Evolutionary conservation across 2,888 invertebrate species (phyloP), one percentile per base, ranked within the genome.

Genomic region (Liodrosophila aerea): DNA sequence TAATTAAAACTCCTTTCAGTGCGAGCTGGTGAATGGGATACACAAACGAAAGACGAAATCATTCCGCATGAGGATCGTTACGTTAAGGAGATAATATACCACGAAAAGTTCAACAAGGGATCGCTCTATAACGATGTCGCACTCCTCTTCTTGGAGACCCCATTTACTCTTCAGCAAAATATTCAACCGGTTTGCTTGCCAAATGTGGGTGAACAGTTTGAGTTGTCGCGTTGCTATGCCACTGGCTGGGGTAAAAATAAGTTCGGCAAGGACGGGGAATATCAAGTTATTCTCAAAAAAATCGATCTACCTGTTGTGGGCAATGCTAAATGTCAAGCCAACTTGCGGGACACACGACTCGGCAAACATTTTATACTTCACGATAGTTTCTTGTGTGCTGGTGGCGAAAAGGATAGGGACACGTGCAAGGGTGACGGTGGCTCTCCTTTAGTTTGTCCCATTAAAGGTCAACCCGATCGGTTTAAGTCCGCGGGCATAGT

Each of bases 21-120:
- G 1, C 91, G 96, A 0, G 93, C 94, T 0, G 96, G 96, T 0
- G 96, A 96, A 89, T 96, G 96, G 95, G 95, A 96, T 88, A 94
- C 95, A 0, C 94, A 94, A 87, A 93, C 93, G 0, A 93, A 92
- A 31, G 92, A 91, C 41, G 96, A 96, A 85, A 91, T 93, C 0
- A 92, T 91, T 59, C 92, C 93, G 0, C 94, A 94, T 86, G 94
- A 95, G 81, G 95, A 96, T 84, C 91, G 94, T 2, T 90, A 91
- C 4, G 94, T 95, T 0, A 85, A 87, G 0, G 90, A 90, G 5
- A 89, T 93, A 0, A 87, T 92, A 0, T 86, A 92, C 0, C 95
- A 96, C 77, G 92, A 93, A 22, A 90, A 92, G 34, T 95, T 92
- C 73, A 92, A 93, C 76, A 91, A 92, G 44, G 83, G 93, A 1